Conservation (phyloP, 2,113 vertebrate species). For the Labeo rohita region DNA sequence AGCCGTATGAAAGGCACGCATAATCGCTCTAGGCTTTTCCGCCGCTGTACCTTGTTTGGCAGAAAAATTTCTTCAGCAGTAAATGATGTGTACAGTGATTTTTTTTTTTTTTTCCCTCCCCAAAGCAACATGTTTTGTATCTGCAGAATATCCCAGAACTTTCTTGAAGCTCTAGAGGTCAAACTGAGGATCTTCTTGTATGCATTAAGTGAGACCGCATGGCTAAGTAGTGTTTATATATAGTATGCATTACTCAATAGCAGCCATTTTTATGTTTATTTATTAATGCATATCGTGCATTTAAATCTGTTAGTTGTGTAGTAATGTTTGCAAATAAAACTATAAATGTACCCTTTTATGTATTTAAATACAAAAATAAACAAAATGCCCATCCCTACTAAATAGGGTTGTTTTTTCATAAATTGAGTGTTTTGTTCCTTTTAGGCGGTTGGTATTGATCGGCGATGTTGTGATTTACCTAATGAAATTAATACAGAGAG, state of each 20-base stretch:
- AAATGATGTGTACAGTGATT: constrained; percentile 2
- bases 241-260: not conserved
- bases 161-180: not conserved
- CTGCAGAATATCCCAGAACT: constrained; percentile 6
- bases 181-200: not conserved
- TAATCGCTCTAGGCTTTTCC: not conserved
- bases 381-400: not conserved
- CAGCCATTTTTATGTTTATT: not conserved
- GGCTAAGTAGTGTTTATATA: not conserved
- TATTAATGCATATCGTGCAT: too few species aligned
- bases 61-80: not conserved
- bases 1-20: not conserved
- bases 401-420: not conserved
- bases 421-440: not conserved
- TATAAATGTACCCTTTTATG: too few species aligned
- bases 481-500: not conserved
- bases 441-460: not conserved
- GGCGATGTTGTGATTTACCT: not conserved
- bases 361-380: too few species aligned
- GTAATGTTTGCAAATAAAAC: too few species aligned
- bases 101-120: not conserved
- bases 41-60: not conserved
- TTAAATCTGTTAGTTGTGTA: too few species aligned
- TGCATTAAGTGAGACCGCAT: not conserved
- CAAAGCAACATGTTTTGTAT: not conserved